Base-by-base conservation (phyloP, 2,888 invertebrate species). In the Listrodromus nycthemerus region DNA sequence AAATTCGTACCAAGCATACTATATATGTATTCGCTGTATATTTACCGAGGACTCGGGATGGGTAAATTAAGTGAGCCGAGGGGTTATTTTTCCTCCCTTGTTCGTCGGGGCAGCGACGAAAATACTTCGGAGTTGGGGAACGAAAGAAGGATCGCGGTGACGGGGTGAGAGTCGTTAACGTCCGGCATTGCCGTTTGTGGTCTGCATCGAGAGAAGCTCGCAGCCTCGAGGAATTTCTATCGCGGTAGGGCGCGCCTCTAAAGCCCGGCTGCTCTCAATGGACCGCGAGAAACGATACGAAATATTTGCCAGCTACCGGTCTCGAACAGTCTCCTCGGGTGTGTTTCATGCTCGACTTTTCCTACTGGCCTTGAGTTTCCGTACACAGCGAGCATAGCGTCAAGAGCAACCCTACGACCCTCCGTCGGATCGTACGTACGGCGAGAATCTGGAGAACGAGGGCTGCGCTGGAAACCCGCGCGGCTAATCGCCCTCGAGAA, bases 251-350 rank as follows among this genome's bases (percentile, higher is more conserved):
- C 48, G 78, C 77, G 75, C 74, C 85, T 83, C 87, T 91, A 90
- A 92, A 90, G 89, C 89, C 91, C 92, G 91, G 90, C 91, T 92
- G 92, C 88, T 92, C 89, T 89, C 91, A 93, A 93, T 92, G 92
- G 92, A 90, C 91, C 89, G 93, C 91, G 89, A 92, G 88, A 91
- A 92, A 91, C 89, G 89, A 88, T 86, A 86, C 87, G 89, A 89
- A 88, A 89, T 90, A 91, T 90, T 91, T 89, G 86, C 86, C 85
- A 83, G 80, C 86, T 85, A 85, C 85, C 55, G 61, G 27, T 27
- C 27, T 61, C 79, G 83, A 76, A 82, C 75, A 16, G 71, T 78
- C 66, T 37, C 21, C n/a, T 61, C 55, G 80, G 77, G 52, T 67
- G 79, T 82, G 71, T 75, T 71, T 78, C 74, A 69, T 81, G 71